Evolutionary conservation across 2,888 invertebrate species (phyloP).

Genomic region (Tenthredo livida): DNA sequence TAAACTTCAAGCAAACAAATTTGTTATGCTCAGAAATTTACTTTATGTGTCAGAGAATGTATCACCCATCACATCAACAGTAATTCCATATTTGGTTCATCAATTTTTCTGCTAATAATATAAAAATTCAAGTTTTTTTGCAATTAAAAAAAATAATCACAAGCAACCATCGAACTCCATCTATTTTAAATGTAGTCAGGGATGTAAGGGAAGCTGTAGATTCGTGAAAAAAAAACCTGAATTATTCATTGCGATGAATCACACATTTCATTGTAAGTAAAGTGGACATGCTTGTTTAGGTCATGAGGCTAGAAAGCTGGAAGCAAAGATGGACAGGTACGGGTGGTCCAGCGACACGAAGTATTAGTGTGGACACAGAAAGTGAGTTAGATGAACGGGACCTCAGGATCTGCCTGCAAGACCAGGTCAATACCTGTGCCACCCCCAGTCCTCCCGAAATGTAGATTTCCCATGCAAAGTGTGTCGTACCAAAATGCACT

Average conservation of each 20-base stretch:
- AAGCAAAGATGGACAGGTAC: slow-evolving; percentile 76
- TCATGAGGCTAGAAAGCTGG: slow-evolving; percentile 87
- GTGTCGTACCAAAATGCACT: slow-evolving; percentile 4
- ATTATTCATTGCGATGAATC: slow-evolving; percentile 14
- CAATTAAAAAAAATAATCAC: neutral
- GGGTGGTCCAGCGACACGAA: slow-evolving; percentile 70
- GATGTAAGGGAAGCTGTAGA: neutral
- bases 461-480: slow-evolving; percentile 40
- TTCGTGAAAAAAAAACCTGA: neutral
- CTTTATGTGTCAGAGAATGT: neutral
- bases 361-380: slow-evolving; percentile 78
- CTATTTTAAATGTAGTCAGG: neutral
- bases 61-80: neutral
- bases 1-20: slow-evolving; percentile 34
- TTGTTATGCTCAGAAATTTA: slow-evolving; percentile 46
- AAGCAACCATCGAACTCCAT: neutral
- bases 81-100: neutral
- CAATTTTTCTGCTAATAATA: neutral
- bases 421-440: slow-evolving; percentile 68
- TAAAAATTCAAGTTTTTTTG: neutral
- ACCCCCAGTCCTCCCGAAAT: slow-evolving; percentile 57
- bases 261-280: slow-evolving; percentile 42
- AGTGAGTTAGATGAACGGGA: slow-evolving; percentile 81
- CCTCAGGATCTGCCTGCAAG: slow-evolving; percentile 74
- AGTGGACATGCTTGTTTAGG: slow-evolving; percentile 77